Percentiles rank a stretch among this genome's conserved stretches.
Evolutionary conservation across 2,888 invertebrate species (phyloP).

Genomic region (Lottia gigantea): DNA sequence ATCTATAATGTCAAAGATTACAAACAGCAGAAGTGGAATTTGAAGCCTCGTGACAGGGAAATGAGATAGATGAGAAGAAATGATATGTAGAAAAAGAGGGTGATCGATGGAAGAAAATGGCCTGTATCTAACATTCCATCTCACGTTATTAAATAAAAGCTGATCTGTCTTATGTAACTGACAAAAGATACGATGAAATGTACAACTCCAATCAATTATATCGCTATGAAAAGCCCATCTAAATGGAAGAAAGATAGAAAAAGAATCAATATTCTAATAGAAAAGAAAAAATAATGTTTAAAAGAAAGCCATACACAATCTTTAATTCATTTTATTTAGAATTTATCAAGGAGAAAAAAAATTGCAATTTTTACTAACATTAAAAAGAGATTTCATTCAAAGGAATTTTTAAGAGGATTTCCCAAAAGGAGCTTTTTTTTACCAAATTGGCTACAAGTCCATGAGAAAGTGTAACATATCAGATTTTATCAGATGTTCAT

Average conservation of each 20-base stretch:
- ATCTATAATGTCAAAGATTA: neutral
- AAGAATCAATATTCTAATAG: neutral
- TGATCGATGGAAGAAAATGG: neutral
- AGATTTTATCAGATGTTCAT: too few relatives aligned
- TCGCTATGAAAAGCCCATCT: neutral
- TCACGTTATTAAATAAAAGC: constrained; percentile 7
- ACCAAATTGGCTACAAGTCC: too few relatives aligned
- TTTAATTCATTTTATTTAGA: too few relatives aligned
- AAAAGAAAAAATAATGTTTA: neutral
- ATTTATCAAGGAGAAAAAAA: too few relatives aligned
- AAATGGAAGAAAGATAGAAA: neutral
- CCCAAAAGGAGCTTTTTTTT: too few relatives aligned
- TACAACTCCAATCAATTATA: constrained; percentile 8
- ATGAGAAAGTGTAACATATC: too few relatives aligned
- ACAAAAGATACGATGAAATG: constrained; percentile 3
- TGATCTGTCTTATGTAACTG: constrained; percentile 11
- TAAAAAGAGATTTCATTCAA: too few relatives aligned
- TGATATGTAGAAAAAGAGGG: neutral
- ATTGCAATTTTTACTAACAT: too few relatives aligned
- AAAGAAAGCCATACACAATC: too few relatives aligned
- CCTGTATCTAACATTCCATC: neutral
- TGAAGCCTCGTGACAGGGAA: neutral
- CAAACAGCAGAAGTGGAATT: neutral
- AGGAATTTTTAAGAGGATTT: too few relatives aligned
- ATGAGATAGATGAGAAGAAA: constrained; percentile 2